Evolutionary conservation across 2,113 vertebrate genomes (phyloP).

Genomic region (Elaphurus davidianus): DNA sequence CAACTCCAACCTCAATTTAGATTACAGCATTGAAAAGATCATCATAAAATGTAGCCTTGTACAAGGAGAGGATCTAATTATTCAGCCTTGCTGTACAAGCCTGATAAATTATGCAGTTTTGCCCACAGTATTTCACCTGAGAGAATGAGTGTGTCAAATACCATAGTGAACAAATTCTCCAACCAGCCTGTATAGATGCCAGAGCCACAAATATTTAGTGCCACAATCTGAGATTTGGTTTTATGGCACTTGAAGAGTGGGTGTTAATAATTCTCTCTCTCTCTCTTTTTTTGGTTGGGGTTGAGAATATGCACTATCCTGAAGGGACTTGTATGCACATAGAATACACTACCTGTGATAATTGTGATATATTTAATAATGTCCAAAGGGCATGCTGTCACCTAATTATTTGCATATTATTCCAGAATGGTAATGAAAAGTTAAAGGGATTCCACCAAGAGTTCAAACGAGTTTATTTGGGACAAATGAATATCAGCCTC

Average conservation of each 20-base stretch:
- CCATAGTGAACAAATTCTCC: conserved; percentile 65
- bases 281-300: conserved; percentile 62
- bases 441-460: conserved; percentile 1
- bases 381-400: conserved; percentile 26
- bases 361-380: conserved; percentile 72
- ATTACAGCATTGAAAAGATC: conserved; percentile 50
- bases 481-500: conserved; percentile 33
- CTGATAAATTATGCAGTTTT: conserved; percentile 60
- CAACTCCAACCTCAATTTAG: conserved; percentile 49
- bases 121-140: conserved; percentile 63
- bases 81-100: conserved; percentile 1
- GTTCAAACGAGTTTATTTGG: conserved; percentile 35
- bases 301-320: conserved; percentile 70
- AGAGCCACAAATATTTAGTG: conserved; percentile 42
- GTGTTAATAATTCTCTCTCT: conserved; percentile 77
- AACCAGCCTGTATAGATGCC: conserved; percentile 43
- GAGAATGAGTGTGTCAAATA: conserved; percentile 68
- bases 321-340: not conserved
- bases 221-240: conserved; percentile 69
- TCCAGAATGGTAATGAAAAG: not conserved
- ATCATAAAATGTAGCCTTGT: conserved; percentile 52
- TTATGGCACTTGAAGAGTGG: conserved; percentile 67
- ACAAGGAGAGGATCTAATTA: conserved; percentile 41
- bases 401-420: conserved; percentile 20
- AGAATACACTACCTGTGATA: conserved; percentile 54